Conservation (phyloP, 1,140 invertebrate species). For the Brachionus sp. region DNA sequence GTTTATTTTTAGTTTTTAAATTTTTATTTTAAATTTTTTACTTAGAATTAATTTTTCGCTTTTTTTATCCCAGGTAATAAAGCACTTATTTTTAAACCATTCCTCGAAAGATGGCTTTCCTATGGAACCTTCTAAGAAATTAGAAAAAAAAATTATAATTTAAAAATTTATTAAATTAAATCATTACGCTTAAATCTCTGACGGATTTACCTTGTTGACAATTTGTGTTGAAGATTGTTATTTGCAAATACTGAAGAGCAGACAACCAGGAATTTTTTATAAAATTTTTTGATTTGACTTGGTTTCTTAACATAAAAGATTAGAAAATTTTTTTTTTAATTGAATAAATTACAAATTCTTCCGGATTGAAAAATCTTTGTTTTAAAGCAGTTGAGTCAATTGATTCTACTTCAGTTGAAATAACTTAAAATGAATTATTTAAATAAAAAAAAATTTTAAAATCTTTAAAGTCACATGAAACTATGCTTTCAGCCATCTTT, state of each 20-base stretch:
- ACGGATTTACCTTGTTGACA: background rate
- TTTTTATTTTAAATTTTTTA: too few relatives aligned
- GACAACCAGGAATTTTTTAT: background rate
- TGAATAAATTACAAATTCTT: background rate
- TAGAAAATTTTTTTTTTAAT: background rate
- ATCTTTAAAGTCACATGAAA: background rate
- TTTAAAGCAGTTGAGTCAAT: background rate
- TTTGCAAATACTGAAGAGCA: background rate
- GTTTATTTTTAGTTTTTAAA: background rate
- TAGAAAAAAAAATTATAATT: background rate
- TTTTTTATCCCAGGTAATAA: background rate
- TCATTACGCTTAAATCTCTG: background rate
- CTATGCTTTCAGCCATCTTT: background rate
- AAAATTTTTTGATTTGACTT: background rate
- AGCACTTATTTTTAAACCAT: background rate
- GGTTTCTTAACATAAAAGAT: background rate
- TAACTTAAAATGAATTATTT: background rate
- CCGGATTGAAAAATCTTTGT: background rate
- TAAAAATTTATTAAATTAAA: background rate
- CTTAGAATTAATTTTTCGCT: background rate
- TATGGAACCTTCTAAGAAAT: background rate
- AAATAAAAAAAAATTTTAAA: background rate
- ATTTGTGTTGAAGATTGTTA: background rate
- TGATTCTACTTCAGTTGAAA: background rate
- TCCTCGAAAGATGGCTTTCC: background rate